phyloP scores from a whole-genome alignment of 2,797 vertebrate species.

The Lacerta bilineata region DNA sequence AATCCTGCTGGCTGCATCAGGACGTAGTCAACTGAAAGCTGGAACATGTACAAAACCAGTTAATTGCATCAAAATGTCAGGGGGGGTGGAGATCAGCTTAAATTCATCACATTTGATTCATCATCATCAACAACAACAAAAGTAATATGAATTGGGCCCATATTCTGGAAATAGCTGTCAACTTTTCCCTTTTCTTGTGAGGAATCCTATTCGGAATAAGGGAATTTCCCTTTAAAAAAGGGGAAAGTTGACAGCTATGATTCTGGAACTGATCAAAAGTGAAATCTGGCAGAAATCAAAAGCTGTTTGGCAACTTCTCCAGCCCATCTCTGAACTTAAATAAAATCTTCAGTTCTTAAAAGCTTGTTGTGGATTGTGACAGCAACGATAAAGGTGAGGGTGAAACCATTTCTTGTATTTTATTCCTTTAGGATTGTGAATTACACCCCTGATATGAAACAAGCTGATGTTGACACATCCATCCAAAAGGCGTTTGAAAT shows the following conservation, averaged over 20 bases:
- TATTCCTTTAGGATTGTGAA: constrained; percentile 83
- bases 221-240: too few relatives aligned
- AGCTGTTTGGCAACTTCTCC: background rate
- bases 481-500: constrained; percentile 86
- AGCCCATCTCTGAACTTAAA: background rate
- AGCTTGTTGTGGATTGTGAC: too few relatives aligned
- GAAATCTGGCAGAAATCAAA: background rate
- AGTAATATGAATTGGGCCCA: background rate
- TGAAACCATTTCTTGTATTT: constrained; percentile 26
- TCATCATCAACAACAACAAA: background rate
- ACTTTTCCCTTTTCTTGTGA: too few relatives aligned
- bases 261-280: background rate
- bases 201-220: too few relatives aligned
- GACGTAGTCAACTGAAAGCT: background rate
- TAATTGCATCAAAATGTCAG: background rate
- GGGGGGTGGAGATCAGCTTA: background rate
- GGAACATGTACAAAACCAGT: background rate
- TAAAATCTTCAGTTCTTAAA: background rate
- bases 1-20: background rate
- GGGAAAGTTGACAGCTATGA: too few relatives aligned
- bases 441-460: constrained; percentile 90
- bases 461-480: constrained; percentile 85
- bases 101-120: background rate
- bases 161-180: background rate
- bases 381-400: background rate